Base-by-base conservation (phyloP, 2,113 vertebrate species). In the Larimichthys polyactis region DNA sequence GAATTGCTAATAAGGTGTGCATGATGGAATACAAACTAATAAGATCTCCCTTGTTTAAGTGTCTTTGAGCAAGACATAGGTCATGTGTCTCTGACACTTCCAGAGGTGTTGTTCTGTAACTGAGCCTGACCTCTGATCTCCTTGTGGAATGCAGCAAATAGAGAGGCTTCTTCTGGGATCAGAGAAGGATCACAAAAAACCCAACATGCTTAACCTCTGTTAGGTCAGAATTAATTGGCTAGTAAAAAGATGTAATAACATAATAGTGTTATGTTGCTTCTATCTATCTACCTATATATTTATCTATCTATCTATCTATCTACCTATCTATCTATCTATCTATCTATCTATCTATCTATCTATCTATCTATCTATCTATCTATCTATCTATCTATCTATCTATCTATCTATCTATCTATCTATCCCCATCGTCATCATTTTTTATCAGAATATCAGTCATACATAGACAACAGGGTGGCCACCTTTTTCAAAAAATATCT, bases 201-300 rank as follows among this genome's bases (percentile, higher is more conserved):
- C 27, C 54, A 24, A 81, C 71, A 82, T 66, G 62, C 70, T 78
- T 85, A 83, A 84, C 84, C 81, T 82, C 63, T 85, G 62, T 83
- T 76, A 82, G 81, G 81, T 88, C 65, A 81, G 40, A 80, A 82
- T 78, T 82, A 88, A 87, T 79, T 86, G 83, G 78, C 71, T 74
- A 32, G 59, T 60, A 71, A 81, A 55, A 81, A 75, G 17, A 82
- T 86, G 66, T 79, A 73, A 70, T 89, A 85, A 87, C 83, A 81
- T 65, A 66, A 46, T 67, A 70, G 64, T 88, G 68, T 86, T 71
- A 32, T 75, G 63, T 70, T 75, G 67, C 32, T 54, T 79, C 49
- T 44, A 8, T 75, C 32, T 49, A 46, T 78, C 22, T 36, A 7
- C 78, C 64, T 24, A 11, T 70, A 48, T 43, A 11, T 64, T 57